Percentiles rank a stretch among this genome's conserved stretches.
These are phyloP conservation scores for Drosophila glabriapex DNA, from an alignment of 2,888 invertebrate genomes.

Conservation along the genomic window DNA sequence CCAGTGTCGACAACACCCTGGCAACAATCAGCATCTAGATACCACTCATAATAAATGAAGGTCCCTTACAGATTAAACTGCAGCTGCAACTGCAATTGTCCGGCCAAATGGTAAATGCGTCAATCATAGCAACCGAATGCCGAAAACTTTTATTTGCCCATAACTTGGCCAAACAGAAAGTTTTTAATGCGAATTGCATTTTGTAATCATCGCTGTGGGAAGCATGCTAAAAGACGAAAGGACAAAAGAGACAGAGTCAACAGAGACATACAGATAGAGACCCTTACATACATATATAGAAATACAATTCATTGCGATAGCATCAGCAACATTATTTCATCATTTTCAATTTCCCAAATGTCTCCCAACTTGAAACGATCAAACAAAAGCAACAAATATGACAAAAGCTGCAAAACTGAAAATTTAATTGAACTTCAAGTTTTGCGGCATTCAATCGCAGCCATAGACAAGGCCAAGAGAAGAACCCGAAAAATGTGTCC, in stretches of 20 bases:
- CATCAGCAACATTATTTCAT: slow-evolving; percentile 57
- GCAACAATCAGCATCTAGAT: background rate
- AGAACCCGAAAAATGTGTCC: slow-evolving; percentile 34
- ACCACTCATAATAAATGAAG: slow-evolving; percentile 1
- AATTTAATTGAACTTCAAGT: slow-evolving; percentile 78
- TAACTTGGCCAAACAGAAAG: slow-evolving; percentile 53
- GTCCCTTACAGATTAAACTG: slow-evolving; percentile 15
- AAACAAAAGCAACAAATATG: slow-evolving; percentile 32
- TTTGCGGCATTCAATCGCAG: slow-evolving; percentile 25
- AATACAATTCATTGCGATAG: slow-evolving; percentile 4
- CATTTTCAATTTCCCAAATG: slow-evolving; percentile 60
- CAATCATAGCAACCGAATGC: slow-evolving; percentile 47
- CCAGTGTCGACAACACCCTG: background rate
- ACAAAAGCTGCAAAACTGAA: slow-evolving; percentile 40
- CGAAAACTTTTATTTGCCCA: slow-evolving; percentile 33
- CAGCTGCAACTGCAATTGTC: slow-evolving; percentile 45
- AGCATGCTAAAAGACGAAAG: slow-evolving; percentile 20
- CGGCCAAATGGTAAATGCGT: slow-evolving; percentile 36
- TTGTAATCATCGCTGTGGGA: slow-evolving; percentile 61
- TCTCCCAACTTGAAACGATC: slow-evolving; percentile 13
- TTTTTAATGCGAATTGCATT: slow-evolving; percentile 72
- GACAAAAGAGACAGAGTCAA: background rate
- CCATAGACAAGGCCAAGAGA: slow-evolving; percentile 30
- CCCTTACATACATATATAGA: background rate
- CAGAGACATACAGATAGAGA: slow-evolving; percentile 8